phyloP scores from a whole-genome alignment of 92 coral and sea anemone genomes.

The Blastomussa wellsi region DNA sequence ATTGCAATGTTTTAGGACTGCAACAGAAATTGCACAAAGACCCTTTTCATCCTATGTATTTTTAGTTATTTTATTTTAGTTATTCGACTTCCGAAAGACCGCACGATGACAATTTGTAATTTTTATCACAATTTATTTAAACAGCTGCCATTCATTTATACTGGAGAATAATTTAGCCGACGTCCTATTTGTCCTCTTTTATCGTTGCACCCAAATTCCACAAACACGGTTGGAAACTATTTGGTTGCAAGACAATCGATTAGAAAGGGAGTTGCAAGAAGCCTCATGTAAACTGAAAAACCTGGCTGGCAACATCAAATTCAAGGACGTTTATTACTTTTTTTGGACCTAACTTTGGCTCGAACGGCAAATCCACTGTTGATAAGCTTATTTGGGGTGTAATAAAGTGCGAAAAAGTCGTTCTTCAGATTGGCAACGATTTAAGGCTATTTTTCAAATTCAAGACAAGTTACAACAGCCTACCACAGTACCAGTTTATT shows the following conservation, averaged over 20 bases:
- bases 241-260: not conserved
- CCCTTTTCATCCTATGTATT: not conserved
- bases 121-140: not conserved
- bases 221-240: not conserved
- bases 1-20: not conserved
- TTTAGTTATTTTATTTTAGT: not conserved
- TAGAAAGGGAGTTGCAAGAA: not conserved
- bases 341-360: not conserved
- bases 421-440: no score
- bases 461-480: no score
- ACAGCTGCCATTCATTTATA: not conserved
- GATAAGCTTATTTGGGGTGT: not conserved
- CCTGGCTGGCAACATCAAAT: not conserved
- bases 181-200: not conserved
- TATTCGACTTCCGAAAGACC: not conserved
- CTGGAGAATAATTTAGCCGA: not conserved
- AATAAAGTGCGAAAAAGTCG: no score
- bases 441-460: no score
- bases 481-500: no score
- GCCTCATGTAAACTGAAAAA: no score
- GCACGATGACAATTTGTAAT: not conserved
- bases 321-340: not conserved
- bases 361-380: not conserved
- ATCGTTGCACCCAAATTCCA: not conserved
- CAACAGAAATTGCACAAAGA: not conserved